Evolutionary conservation across 2,113 vertebrate species (phyloP), one percentile per base, ranked within the genome.

Genomic region (Catharus minimus): DNA sequence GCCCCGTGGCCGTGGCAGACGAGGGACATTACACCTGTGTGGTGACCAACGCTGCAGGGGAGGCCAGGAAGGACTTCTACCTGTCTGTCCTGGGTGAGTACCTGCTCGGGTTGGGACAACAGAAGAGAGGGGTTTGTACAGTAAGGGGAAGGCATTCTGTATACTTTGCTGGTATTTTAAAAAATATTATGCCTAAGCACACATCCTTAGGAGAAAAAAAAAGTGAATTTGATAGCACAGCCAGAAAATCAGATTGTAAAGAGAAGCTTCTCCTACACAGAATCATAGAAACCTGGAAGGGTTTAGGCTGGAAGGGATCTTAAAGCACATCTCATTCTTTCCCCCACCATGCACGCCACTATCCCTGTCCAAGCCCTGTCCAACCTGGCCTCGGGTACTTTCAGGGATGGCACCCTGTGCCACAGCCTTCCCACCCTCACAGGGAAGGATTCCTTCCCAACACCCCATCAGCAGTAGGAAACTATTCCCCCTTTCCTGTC

Each of bases 1-100:
- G 98, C 85, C 98, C 98, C 20, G 89, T 95, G 6, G 89, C 96
- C 22, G 77, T 85, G 2, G 97, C 97, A 23, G 98, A 99, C 33
- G 97, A 97, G 68, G 99, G 99, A 88, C 98, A 62, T 46, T 99
- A 99, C 44, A 98, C 97, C 2, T 99, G 99, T 43, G 82, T 99
- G 4, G 98, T 98, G 41, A 98, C 98, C 38, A 99, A 98, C 18
- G 93, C 97, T 49, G 99, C 98, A 36, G 99, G 99, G 64, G 98
- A 99, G 92, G 98, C 97, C 53, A 98, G 97, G 81, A 99, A 99
- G 94, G 93, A 95, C 84, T 99, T 99, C 94, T 88, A 98, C 41
- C 98, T 99, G 36, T 97, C 98, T 52, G 95, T 99, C 62, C 95
- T 99, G 41, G 98, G 99, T 99, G 97, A 96, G 92, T 95, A 41